Base-by-base conservation (phyloP, 2,797 vertebrate genomes). In the Apogon hyalosoma region DNA sequence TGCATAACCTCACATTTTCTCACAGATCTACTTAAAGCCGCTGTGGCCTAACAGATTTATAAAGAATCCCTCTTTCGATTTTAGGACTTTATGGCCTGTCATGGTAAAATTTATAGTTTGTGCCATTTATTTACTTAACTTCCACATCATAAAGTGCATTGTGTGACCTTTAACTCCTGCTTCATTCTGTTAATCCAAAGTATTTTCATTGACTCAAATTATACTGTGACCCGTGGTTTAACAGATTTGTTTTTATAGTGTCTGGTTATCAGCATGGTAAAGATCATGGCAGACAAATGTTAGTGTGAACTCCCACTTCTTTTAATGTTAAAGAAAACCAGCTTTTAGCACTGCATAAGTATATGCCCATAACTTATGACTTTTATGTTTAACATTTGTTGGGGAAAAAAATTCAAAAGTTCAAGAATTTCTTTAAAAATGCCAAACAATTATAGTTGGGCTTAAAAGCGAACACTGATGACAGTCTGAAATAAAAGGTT, bases 171-270 rank as follows among this genome's bases (percentile, higher is more conserved):
- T 56, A 54, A 82, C 77, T 75, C 64, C 40, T 38, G 12, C 38
- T 28, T 53, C 6, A 39, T 33, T 38, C 59, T 66, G 65, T 56
- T 40, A 54, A 56, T 78, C 33, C 24, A 14, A 13, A 24, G 31
- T 60, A 24, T 75, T 69, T 68, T 78, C 40, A 55, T 5, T 51
- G 58, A 69, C 19, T 55, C 2, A 1, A 16, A n/a, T 7, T 7
- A 19, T 1, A 9, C 6, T 52, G 42, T 55, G 60, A 62, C 52
- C 7, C 1, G 12, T 2, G 41, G 46, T 63, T 68, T 24, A 18
- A 63, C n/a, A 24, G 41, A 59, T 77, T 75, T 65, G 45, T 63
- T 75, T 80, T 69, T 43, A 57, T 42, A 57, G 38, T 40, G 10
- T 70, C 38, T 50, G 28, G 41, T 71, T 77, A 58, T 67, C 45